Evolutionary conservation across 2,113 vertebrate genomes (phyloP).

Genomic region (Megaceryle maxima): DNA sequence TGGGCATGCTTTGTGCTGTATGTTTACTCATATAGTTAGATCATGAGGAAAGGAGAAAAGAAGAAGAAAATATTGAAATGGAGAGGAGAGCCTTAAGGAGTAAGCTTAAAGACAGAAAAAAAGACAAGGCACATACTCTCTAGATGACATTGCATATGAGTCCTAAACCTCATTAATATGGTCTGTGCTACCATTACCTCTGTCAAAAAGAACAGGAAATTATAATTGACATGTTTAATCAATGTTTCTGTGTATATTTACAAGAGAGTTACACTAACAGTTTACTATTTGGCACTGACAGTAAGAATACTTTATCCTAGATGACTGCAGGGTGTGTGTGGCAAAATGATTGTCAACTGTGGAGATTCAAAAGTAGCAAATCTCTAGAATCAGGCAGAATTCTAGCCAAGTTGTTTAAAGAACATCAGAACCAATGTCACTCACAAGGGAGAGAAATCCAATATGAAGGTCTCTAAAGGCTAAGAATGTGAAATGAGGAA

Average conservation of each 20-base stretch:
- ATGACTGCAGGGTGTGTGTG: constrained; percentile 5
- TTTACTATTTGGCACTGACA: constrained; percentile 4
- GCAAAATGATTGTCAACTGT: constrained; percentile 44
- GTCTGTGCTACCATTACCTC: not conserved
- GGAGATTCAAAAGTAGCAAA: constrained; percentile 38
- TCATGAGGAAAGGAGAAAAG: not conserved
- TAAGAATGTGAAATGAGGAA: not conserved
- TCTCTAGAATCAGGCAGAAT: constrained; percentile 37
- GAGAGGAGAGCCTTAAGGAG: not conserved
- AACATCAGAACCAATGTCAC: not conserved
- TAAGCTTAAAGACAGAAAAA: not conserved
- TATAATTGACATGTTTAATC: not conserved
- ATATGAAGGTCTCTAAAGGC: not conserved
- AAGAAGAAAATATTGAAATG: not conserved
- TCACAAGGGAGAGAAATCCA: not conserved
- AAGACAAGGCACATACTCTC: not conserved
- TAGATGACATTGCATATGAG: not conserved
- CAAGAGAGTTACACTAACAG: not conserved
- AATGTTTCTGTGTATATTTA: constrained; percentile 1
- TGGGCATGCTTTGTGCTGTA: not conserved
- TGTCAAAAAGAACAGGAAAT: not conserved
- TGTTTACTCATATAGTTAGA: not conserved
- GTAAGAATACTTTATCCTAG: constrained; percentile 32
- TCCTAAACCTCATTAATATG: not conserved
- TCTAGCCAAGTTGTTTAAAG: constrained; percentile 31